Conservation (phyloP, 30 jellyfish, hydroid and myxozoan genomes). For the Hydra vulgaris region DNA sequence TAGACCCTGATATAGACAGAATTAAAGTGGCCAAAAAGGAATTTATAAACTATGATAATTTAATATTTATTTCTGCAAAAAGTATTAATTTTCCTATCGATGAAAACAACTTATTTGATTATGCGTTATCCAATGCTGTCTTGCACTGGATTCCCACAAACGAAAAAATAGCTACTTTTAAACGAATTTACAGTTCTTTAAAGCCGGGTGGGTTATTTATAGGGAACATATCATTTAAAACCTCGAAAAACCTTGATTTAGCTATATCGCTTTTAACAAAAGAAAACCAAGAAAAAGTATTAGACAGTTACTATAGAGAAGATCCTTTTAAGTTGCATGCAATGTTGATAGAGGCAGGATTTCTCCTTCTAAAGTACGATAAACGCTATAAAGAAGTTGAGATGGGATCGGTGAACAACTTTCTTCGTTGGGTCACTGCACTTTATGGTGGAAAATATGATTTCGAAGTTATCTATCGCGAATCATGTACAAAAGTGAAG, state of each 20-base stretch:
- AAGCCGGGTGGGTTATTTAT: slow-evolving; percentile 50
- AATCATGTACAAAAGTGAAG: not conserved
- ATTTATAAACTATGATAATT: slow-evolving; percentile 5
- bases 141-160: slow-evolving; percentile 62
- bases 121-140: slow-evolving; percentile 30
- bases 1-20: slow-evolving; percentile 54
- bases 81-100: slow-evolving; percentile 29
- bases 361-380: slow-evolving; percentile 14
- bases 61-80: slow-evolving; percentile 29
- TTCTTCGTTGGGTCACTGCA: slow-evolving; percentile 25
- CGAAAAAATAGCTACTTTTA: slow-evolving; percentile 32
- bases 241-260: slow-evolving; percentile 14
- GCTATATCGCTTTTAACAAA: slow-evolving; percentile 20
- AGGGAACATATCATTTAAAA: slow-evolving; percentile 30
- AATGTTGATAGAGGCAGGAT: slow-evolving; percentile 27
- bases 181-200: slow-evolving; percentile 25
- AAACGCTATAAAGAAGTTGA: slow-evolving; percentile 16
- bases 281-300: slow-evolving; percentile 33
- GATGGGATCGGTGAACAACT: slow-evolving; percentile 17
- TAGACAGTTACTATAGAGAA: slow-evolving; percentile 16
- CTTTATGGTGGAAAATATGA: slow-evolving; percentile 29
- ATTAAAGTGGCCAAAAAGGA: slow-evolving; percentile 29
- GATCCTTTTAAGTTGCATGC: slow-evolving; percentile 3
- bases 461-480: slow-evolving; percentile 11
- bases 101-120: slow-evolving; percentile 28